These are phyloP conservation scores for Caenorhabditis remanei DNA, from an alignment of 1,140 invertebrate genomes.

Conservation along the genomic window DNA sequence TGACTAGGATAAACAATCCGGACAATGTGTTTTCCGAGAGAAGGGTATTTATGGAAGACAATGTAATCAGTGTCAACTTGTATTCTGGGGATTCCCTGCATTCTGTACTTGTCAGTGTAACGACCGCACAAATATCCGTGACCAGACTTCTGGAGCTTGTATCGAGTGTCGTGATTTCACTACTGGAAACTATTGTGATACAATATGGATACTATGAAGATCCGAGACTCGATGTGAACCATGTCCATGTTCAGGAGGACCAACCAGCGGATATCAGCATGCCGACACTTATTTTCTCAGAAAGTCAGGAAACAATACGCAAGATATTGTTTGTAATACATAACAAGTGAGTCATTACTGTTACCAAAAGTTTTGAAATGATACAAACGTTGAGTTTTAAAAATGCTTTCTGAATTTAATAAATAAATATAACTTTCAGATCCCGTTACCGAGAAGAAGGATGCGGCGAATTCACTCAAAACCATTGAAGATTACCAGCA, in stretches of 20 bases:
- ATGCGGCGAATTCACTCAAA: conserved; percentile 93
- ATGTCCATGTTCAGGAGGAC: conserved; percentile 92
- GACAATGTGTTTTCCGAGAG: conserved; percentile 90
- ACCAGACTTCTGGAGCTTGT: conserved; percentile 91
- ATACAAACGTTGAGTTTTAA: not conserved
- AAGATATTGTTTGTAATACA: conserved; percentile 94
- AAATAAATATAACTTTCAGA: conserved; percentile 58
- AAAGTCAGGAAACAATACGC: conserved; percentile 80
- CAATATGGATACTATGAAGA: conserved; percentile 93
- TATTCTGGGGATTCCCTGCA: conserved; percentile 95
- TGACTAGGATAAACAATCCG: conserved; percentile 90
- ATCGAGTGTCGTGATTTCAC: conserved; percentile 89
- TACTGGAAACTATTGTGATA: conserved; percentile 89
- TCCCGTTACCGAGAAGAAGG: conserved; percentile 82
- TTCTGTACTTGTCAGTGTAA: conserved; percentile 94
- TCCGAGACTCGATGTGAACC: conserved; percentile 88
- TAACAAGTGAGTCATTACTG: conserved; percentile 82
- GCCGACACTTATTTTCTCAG: conserved; percentile 90
- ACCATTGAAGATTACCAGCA: conserved; percentile 93
- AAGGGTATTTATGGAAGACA: conserved; percentile 91
- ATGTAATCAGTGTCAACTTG: conserved; percentile 93
- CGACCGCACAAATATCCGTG: conserved; percentile 93
- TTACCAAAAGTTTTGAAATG: not conserved
- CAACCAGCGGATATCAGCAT: conserved; percentile 86
- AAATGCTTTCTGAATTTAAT: not conserved